phyloP scores from a whole-genome alignment of 2,888 invertebrate genomes.

The Tinea pellionella region DNA sequence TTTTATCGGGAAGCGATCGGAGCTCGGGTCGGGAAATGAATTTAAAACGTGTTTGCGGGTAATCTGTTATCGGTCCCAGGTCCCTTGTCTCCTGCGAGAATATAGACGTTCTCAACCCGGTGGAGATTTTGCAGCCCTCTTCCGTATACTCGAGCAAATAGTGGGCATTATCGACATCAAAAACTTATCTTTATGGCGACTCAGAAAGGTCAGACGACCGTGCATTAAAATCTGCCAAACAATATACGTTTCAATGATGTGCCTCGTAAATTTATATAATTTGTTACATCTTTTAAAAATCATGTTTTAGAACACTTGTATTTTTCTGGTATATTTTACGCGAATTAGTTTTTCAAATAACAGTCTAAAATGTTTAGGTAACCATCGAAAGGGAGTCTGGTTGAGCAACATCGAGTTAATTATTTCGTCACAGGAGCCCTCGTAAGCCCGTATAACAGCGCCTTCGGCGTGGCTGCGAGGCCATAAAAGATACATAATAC shows the following conservation, averaged over 20 bases:
- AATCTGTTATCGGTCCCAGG: conserved; percentile 62
- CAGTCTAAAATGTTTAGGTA: not conserved
- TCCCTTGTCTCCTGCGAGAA: conserved; percentile 61
- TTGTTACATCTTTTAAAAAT: not conserved
- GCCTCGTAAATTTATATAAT: not conserved
- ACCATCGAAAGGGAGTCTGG: not conserved
- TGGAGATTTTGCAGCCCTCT: not conserved
- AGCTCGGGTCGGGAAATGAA: conserved; percentile 68
- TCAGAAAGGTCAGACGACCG: not conserved
- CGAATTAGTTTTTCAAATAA: not conserved
- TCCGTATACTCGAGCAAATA: not conserved
- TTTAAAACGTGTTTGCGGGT: conserved; percentile 71
- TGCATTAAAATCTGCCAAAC: not conserved
- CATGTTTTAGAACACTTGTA: not conserved
- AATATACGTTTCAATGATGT: conserved; percentile 4
- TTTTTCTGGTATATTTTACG: not conserved
- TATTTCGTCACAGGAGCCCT: conserved; percentile 64
- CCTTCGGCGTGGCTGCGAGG: conserved; percentile 53
- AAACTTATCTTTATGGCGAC: conserved; percentile 11
- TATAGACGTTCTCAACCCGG: conserved; percentile 45
- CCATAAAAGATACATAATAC: conserved; percentile 65
- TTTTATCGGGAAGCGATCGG: conserved; percentile 68
- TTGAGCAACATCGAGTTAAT: conserved; percentile 59
- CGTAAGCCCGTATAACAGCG: conserved; percentile 62
- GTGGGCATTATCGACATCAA: conserved; percentile 10